Evolutionary conservation across 2,113 vertebrate genomes (phyloP).

Genomic region (Maylandia zebra): DNA sequence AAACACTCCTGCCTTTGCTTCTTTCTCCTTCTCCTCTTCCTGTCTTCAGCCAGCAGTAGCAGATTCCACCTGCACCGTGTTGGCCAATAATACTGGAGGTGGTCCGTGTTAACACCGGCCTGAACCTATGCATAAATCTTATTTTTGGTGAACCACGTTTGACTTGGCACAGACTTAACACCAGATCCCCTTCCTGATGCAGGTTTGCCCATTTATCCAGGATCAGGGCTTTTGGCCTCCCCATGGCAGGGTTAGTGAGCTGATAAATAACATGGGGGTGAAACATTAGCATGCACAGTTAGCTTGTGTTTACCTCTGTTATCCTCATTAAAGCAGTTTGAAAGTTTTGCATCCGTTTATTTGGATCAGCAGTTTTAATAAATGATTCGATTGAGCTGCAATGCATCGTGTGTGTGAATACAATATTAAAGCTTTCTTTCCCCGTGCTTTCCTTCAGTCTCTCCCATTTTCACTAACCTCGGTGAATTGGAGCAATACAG

Average conservation of each 20-base stretch:
- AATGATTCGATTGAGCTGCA: neutral
- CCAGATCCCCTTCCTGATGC: neutral
- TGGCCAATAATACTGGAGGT: neutral
- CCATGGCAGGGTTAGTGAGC: neutral
- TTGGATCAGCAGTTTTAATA: neutral
- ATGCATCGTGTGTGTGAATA: neutral
- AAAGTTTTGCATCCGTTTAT: neutral
- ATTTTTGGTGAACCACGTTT: neutral
- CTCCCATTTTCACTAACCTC: neutral
- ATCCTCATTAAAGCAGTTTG: neutral
- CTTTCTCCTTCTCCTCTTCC: neutral
- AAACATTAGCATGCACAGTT: neutral
- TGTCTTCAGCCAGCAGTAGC: neutral
- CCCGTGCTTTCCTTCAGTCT: neutral
- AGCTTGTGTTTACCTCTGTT: neutral
- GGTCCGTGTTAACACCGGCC: neutral
- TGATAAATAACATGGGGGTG: neutral
- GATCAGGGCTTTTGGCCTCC: neutral
- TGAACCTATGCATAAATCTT: neutral
- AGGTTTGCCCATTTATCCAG: neutral
- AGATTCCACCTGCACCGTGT: neutral
- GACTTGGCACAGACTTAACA: neutral
- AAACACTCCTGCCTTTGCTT: neutral
- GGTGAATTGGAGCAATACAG: rapidly evolving
- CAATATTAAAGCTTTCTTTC: neutral